Evolutionary conservation across 2,888 invertebrate genomes (phyloP), one percentile per base, ranked within the genome.

Genomic region (Muscina levida): DNA sequence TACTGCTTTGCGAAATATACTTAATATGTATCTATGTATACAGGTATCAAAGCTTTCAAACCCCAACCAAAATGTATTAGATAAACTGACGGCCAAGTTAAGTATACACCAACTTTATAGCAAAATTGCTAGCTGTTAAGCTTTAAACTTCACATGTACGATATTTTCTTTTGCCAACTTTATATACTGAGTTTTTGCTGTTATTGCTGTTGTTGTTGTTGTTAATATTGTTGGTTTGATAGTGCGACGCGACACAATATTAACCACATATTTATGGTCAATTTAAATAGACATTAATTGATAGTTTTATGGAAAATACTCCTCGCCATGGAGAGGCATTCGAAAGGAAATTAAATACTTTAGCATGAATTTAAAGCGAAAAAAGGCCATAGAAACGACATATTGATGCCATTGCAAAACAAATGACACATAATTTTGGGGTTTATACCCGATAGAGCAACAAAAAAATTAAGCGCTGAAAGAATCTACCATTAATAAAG

Each of bases 241-340:
- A 62, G 62, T 22, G 62, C 31, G 44, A 59, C 59, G 57, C 57
- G 71, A 46, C 39, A 57, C 56, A 65, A 74, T 71, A 59, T 82
- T 76, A 76, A 78, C 72, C 77, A 62, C 79, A 80, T 78, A 83
- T 83, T 82, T 81, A 83, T 81, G 82, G 79, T 72, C 82, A 79
- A 82, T 78, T 82, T 81, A 76, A 79, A 72, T 76, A 68, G 79
- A 83, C 83, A 77, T 83, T 84, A 84, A 84, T 83, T 83, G 83
- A 83, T 83, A 79, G 82, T 83, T 83, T 83, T 82, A 73, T 66
- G 22, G 11, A 59, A 15, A 31, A 17, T 22, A 4, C 31, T 56
- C 24, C 56, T 56, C 68, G 70, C n/a, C 22, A 59, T 59, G 11
- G 62, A 39, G 62, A 39, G 15, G 66, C n/a, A n/a, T 70, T 57